Conservation (phyloP, 2,113 vertebrate genomes). For the Antidorcas marsupialis region DNA sequence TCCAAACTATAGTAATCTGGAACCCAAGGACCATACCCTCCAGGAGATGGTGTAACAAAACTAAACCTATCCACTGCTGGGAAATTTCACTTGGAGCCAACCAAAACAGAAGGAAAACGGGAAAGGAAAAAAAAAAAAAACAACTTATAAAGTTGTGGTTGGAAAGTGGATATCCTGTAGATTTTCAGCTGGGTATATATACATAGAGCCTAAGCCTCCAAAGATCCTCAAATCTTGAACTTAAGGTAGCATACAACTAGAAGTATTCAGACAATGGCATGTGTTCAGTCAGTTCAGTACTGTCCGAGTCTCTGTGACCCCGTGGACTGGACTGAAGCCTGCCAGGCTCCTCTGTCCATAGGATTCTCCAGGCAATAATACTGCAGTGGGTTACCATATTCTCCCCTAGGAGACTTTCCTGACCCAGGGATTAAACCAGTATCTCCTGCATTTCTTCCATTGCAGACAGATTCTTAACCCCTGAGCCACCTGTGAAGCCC, state of each 20-base stretch:
- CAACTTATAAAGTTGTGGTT: background rate
- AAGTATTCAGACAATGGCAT: background rate
- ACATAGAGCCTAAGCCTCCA: background rate
- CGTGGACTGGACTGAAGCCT: background rate
- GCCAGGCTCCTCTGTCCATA: background rate
- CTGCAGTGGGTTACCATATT: background rate
- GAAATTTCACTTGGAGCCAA: background rate
- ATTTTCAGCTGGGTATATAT: background rate
- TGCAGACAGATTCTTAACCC: background rate
- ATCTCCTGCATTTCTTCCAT: background rate
- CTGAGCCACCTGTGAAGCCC: background rate
- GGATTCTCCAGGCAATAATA: background rate
- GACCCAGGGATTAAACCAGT: background rate
- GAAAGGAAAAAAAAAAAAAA: conserved; percentile 15
- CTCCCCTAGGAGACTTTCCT: background rate
- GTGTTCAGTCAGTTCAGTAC: background rate
- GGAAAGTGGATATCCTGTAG: background rate
- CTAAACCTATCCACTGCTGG: background rate
- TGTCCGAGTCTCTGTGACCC: background rate
- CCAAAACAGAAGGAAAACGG: background rate
- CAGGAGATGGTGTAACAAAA: background rate
- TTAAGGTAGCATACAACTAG: background rate
- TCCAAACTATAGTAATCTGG: background rate
- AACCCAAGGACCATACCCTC: background rate
- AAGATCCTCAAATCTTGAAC: background rate